Conservation (phyloP, 2,888 invertebrate genomes). For the Athetis lepigone region DNA sequence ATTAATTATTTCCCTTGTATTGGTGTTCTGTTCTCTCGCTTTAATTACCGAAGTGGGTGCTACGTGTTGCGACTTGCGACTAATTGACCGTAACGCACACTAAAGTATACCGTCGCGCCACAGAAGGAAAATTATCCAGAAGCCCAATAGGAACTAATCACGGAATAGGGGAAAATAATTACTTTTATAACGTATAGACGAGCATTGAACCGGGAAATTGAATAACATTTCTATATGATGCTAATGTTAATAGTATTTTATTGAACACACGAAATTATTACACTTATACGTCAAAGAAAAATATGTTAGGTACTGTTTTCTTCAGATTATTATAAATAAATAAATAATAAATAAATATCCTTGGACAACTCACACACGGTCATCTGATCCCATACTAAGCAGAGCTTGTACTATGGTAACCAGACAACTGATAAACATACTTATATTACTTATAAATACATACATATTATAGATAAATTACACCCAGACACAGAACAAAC, state of each 20-base stretch:
- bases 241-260: slow-evolving; percentile 27
- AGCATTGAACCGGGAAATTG: slow-evolving; percentile 52
- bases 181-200: slow-evolving; percentile 50
- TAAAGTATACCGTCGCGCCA: slow-evolving; percentile 60
- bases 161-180: slow-evolving; percentile 58
- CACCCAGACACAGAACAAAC: too few species aligned
- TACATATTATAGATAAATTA: too few species aligned
- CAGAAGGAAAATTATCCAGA: slow-evolving; percentile 48
- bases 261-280: slow-evolving; percentile 9
- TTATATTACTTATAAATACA: too few species aligned
- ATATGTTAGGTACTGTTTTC: slow-evolving; percentile 19
- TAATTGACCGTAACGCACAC: slow-evolving; percentile 68
- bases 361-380: too few species aligned
- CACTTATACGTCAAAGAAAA: slow-evolving; percentile 21
- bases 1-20: slow-evolving; percentile 73
- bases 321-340: too few species aligned
- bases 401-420: too few species aligned
- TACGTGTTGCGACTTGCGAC: slow-evolving; percentile 69
- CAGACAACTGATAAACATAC: too few species aligned
- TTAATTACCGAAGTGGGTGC: slow-evolving; percentile 72
- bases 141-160: slow-evolving; percentile 53
- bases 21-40: slow-evolving; percentile 65
- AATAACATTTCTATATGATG: slow-evolving; percentile 28
- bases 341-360: too few species aligned
- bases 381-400: too few species aligned